Base-by-base conservation (phyloP, 2,888 invertebrate genomes). In the Brachyptera risi region DNA sequence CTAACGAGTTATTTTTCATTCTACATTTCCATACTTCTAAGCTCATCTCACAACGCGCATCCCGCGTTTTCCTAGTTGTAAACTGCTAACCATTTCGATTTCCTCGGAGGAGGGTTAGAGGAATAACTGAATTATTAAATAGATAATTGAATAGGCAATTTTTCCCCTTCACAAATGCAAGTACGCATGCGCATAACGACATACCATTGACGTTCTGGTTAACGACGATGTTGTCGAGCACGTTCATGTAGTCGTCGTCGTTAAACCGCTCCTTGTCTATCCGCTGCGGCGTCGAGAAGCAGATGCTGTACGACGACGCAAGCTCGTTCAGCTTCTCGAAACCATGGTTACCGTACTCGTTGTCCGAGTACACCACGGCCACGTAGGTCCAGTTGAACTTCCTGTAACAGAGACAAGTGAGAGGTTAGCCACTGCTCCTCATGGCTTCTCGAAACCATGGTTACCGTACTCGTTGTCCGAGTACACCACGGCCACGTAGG, bases 381-480 rank as follows among this genome's bases (percentile, higher is more conserved):
- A 80, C 80, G 69, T 81, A 81, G 3, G 76, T 75, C 80, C 81
- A 81, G n/a, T 73, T 70, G 68, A 80, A 77, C 27, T 69, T 68
- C 61, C 80, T 80, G 69, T 4, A 68, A 68, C 37, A 1, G 7
- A 31, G 7, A 31, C 31, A 11, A 11, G 31, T 31, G 31, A 7
- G 7, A 31, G 5, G 31, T 5, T 31, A 7, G 11, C 31, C 31
- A 31, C 11, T 7, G 5, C 31, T 7, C 31, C n/a, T 5, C 31
- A 11, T 31, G 31, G 31, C 11, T 76, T 77, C 64, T 78, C 77
- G 67, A 77, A 79, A 1, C 80, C 81, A 63, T 76, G 77, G 61
- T 75, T 74, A 0, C 81, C 81, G 66, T 82, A 82, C 66, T 80
- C 80, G n/a, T 79, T 78, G 68, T 80, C 78, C 37, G 79, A 78